Percentiles rank a stretch among this genome's conserved stretches.
phyloP scores from a whole-genome alignment of 2,888 invertebrate genomes.

The Adelphocoris suturalis region DNA sequence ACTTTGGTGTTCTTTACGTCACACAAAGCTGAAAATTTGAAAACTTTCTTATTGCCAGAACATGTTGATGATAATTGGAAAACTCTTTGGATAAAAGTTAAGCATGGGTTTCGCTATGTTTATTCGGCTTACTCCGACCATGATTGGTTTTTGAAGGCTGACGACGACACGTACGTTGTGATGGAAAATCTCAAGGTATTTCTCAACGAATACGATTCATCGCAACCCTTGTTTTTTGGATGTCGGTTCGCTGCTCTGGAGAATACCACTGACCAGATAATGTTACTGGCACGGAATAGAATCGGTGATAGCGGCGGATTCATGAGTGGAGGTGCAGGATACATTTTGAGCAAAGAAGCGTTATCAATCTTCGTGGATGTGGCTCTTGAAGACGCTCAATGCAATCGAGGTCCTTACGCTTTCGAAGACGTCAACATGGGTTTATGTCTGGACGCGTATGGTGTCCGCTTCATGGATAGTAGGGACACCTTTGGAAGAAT shows the following conservation, averaged over 20 bases:
- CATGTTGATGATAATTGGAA: background rate
- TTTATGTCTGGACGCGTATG: background rate
- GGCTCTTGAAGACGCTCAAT: background rate
- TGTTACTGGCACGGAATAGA: background rate
- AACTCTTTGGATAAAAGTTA: slow-evolving; percentile 30
- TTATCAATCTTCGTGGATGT: background rate
- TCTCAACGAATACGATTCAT: slow-evolving; percentile 29
- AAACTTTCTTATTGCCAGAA: background rate
- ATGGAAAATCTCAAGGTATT: slow-evolving; percentile 37
- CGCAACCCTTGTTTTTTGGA: background rate
- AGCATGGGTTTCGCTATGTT: slow-evolving; percentile 8
- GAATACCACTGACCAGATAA: background rate
- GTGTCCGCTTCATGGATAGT: background rate
- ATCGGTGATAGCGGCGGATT: background rate
- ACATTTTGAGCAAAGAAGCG: slow-evolving; percentile 51
- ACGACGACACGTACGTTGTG: slow-evolving; percentile 63
- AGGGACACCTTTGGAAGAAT: slow-evolving; percentile 43
- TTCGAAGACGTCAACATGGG: slow-evolving; percentile 52
- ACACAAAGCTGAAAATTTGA: background rate
- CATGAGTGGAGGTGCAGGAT: slow-evolving; percentile 62
- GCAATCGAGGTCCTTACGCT: background rate
- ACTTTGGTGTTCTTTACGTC: slow-evolving; percentile 15
- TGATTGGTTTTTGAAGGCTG: slow-evolving; percentile 61
- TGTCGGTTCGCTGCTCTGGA: background rate
- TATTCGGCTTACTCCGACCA: slow-evolving; percentile 43